phyloP scores from a whole-genome alignment of 2,888 invertebrate genomes.

The Phortica okadai region DNA sequence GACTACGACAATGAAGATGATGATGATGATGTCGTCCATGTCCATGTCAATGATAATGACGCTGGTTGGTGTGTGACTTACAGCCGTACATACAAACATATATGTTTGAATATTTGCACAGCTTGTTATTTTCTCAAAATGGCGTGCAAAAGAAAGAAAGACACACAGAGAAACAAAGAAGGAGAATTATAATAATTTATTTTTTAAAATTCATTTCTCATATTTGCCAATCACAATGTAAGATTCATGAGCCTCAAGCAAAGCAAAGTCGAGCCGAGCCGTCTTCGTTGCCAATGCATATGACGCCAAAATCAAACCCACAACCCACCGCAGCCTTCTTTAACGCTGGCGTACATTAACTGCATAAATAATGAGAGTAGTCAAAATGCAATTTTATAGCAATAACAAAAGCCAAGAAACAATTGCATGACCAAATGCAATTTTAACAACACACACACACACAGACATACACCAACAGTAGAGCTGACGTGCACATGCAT shows the following conservation, averaged over 20 bases:
- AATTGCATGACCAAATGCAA: constrained; percentile 48
- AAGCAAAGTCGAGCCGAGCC: background rate
- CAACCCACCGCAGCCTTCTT: background rate
- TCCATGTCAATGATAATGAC: background rate
- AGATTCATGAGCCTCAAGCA: background rate
- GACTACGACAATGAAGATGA: background rate
- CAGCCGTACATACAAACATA: background rate
- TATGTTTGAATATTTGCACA: constrained; percentile 3
- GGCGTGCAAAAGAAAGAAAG: background rate
- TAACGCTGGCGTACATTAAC: constrained; percentile 6
- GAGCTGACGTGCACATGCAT: background rate
- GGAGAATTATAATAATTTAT: constrained; percentile 4
- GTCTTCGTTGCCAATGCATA: background rate
- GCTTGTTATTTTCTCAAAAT: constrained; percentile 19
- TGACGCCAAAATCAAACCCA: background rate
- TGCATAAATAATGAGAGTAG: constrained; percentile 38
- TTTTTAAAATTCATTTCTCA: constrained; percentile 36
- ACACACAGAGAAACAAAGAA: constrained; percentile 1
- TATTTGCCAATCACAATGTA: constrained; percentile 26
- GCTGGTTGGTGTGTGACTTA: constrained; percentile 29
- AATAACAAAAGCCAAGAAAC: constrained; percentile 19
- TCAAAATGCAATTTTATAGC: constrained; percentile 40
- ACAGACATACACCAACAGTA: background rate
- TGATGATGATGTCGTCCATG: background rate
- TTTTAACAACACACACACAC: constrained; percentile 26